Percentiles rank a stretch among this genome's conserved stretches.
phyloP scores from a whole-genome alignment of 1,140 invertebrate species.

The Psilanteris sp. region DNA sequence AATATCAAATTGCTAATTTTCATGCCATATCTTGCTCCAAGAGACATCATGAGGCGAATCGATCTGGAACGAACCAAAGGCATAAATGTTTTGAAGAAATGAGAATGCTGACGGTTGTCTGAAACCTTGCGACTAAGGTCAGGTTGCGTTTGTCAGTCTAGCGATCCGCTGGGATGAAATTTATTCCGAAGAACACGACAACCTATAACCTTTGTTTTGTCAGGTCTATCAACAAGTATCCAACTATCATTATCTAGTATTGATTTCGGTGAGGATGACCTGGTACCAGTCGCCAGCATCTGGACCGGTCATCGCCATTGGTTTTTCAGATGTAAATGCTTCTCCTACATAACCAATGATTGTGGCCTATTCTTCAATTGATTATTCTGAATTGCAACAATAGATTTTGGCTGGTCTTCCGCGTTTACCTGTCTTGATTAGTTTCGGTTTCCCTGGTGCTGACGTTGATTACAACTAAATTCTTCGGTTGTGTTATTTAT shows the following conservation, averaged over 20 bases:
- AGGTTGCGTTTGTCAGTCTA: slow-evolving; percentile 11
- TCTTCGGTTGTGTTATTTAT: too few species aligned
- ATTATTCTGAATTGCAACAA: too few species aligned
- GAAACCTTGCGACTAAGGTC: slow-evolving; percentile 11
- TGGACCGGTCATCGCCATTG: background rate
- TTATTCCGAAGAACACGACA: background rate
- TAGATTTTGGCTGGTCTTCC: too few species aligned
- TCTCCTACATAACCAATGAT: too few species aligned
- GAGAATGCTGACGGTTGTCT: slow-evolving; percentile 32
- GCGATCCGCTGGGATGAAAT: background rate
- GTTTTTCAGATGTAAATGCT: too few species aligned
- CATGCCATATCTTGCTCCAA: too few species aligned
- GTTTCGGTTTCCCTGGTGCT: too few species aligned
- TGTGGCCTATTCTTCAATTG: too few species aligned
- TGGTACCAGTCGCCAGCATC: background rate
- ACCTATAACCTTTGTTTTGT: background rate
- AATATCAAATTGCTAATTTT: slow-evolving; percentile 20
- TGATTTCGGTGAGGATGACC: background rate
- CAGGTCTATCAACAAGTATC: background rate
- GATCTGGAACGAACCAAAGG: slow-evolving; percentile 29
- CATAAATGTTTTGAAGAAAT: slow-evolving; percentile 51
- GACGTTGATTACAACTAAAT: too few species aligned
- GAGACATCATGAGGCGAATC: slow-evolving; percentile 7
- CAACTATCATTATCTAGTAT: background rate
- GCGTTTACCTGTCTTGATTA: too few species aligned